Conservation (phyloP, 2,888 invertebrate genomes). For the Drosophila maculinotata region DNA sequence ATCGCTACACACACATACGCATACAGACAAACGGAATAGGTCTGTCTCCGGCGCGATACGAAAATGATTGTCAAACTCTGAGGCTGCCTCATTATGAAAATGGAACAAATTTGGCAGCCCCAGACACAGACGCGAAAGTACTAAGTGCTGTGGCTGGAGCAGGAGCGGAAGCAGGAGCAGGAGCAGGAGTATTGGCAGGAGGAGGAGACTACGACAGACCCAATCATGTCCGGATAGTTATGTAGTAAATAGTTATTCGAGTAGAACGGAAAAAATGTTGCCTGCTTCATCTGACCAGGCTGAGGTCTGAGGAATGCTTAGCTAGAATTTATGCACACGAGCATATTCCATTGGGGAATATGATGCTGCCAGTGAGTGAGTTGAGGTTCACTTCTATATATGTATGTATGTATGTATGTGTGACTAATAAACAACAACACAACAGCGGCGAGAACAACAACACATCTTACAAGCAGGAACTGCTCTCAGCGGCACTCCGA, state of each 20-base stretch:
- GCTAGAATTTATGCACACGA: slow-evolving; percentile 72
- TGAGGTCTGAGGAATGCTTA: slow-evolving; percentile 43
- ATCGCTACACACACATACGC: slow-evolving; percentile 23
- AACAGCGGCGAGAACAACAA: slow-evolving; percentile 28
- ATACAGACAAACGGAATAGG: slow-evolving; percentile 4
- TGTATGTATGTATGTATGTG: not conserved
- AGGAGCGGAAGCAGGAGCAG: not conserved
- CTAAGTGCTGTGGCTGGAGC: slow-evolving; percentile 27
- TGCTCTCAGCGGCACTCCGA: not conserved
- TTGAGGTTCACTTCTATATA: slow-evolving; percentile 33
- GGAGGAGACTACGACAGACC: slow-evolving; percentile 6
- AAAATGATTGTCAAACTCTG: slow-evolving; percentile 33
- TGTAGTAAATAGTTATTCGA: slow-evolving; percentile 4
- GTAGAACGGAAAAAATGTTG: slow-evolving; percentile 24
- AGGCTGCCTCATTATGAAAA: slow-evolving; percentile 72
- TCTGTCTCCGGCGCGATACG: slow-evolving; percentile 5
- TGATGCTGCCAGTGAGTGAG: slow-evolving; percentile 23
- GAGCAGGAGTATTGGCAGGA: slow-evolving; percentile 9
- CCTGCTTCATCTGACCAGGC: not conserved
- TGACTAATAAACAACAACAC: slow-evolving; percentile 52
- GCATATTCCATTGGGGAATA: slow-evolving; percentile 76
- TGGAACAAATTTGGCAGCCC: slow-evolving; percentile 64
- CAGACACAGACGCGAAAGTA: slow-evolving; percentile 39
- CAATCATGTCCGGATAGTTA: slow-evolving; percentile 34
- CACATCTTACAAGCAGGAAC: slow-evolving; percentile 27